These are phyloP conservation scores for Ostrea denselamellosa DNA, from an alignment of 1,140 invertebrate genomes.

Conservation along the genomic window DNA sequence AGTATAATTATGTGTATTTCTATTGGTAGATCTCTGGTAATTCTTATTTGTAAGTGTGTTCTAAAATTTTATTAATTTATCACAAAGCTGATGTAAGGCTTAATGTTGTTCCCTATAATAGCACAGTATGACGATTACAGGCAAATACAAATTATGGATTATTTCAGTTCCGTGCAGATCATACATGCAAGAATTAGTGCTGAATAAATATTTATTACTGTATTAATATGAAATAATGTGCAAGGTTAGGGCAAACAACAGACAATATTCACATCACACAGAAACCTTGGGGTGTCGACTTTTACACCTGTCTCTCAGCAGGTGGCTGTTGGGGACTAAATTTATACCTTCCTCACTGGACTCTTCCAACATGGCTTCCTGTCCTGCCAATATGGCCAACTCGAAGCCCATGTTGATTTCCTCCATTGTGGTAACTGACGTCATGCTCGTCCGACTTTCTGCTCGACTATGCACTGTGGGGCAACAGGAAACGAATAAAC, in stretches of 20 bases:
- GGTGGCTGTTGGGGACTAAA: not conserved
- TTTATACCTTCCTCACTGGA: conserved; percentile 52
- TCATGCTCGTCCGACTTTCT: conserved; percentile 67
- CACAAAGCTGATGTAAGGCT: no score
- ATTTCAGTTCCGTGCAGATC: no score
- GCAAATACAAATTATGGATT: not conserved
- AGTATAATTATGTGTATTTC: no score
- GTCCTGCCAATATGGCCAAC: conserved; percentile 64
- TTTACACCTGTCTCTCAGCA: conserved; percentile 20
- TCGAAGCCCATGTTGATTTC: conserved; percentile 73
- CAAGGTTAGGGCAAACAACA: conserved; percentile 4
- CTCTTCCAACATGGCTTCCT: conserved; percentile 60
- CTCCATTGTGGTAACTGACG: conserved; percentile 71
- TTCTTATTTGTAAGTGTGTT: no score
- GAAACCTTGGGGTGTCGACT: not conserved
- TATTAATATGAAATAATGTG: not conserved
- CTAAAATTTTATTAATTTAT: no score
- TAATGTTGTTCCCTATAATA: not conserved
- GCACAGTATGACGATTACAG: not conserved
- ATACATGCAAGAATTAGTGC: not conserved
- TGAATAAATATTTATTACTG: not conserved
- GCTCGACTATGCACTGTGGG: conserved; percentile 59
- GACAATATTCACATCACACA: conserved; percentile 5
- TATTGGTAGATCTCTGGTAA: no score
- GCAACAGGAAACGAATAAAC: conserved; percentile 18